Conservation (phyloP, 1,140 invertebrate genomes). For the Spodoptera litura region DNA sequence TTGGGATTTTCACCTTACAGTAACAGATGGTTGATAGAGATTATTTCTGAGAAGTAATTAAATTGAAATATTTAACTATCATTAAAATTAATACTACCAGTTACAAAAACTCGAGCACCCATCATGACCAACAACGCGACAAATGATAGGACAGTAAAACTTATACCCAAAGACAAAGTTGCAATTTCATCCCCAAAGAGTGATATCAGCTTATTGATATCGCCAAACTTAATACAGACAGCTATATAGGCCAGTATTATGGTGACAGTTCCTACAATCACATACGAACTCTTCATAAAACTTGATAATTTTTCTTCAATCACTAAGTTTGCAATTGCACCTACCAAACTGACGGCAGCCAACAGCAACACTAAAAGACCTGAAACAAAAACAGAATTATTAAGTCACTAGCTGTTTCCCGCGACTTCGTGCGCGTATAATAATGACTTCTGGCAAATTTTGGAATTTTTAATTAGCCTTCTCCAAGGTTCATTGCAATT, state of each 20-base stretch:
- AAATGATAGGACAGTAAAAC: constrained; percentile 53
- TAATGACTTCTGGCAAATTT: too few relatives aligned
- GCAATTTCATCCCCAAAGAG: not conserved
- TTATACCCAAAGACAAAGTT: constrained; percentile 46
- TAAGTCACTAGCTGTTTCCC: too few relatives aligned
- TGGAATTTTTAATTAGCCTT: too few relatives aligned
- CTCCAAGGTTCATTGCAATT: too few relatives aligned
- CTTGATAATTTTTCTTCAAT: not conserved
- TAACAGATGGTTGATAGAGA: too few relatives aligned
- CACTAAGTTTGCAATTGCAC: constrained; percentile 52
- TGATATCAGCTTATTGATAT: too few relatives aligned
- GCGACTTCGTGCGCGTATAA: too few relatives aligned
- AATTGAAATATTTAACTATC: too few relatives aligned
- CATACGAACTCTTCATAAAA: constrained; percentile 50
- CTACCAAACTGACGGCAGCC: constrained; percentile 51
- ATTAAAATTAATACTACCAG: not conserved
- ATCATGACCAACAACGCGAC: constrained; percentile 52
- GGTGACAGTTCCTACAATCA: not conserved
- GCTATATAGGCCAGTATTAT: not conserved
- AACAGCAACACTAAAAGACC: constrained; percentile 56
- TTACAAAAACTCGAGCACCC: not conserved
- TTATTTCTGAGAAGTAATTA: too few relatives aligned
- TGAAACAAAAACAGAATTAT: constrained; percentile 48
- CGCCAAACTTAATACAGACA: too few relatives aligned
- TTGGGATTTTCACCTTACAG: too few relatives aligned